These are phyloP conservation scores for Valencia hispanica DNA, from an alignment of 2,797 vertebrate genomes.

Conservation along the genomic window DNA sequence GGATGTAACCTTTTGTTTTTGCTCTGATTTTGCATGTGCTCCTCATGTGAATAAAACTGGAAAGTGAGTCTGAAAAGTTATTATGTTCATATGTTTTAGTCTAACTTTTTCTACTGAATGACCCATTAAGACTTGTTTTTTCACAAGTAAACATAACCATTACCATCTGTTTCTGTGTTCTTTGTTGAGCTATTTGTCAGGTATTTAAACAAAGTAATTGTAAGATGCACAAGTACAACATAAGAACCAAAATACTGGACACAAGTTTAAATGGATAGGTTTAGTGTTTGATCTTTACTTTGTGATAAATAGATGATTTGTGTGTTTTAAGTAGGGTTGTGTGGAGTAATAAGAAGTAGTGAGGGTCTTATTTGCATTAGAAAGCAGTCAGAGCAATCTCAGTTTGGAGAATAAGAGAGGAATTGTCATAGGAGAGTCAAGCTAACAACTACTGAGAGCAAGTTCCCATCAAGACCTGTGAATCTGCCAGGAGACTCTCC, in stretches of 20 bases:
- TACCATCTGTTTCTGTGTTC: not conserved
- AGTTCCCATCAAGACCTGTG: not conserved
- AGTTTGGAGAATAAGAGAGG: constrained; percentile 1
- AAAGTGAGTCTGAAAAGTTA: not conserved
- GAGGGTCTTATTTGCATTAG: not conserved
- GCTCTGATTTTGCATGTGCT: not conserved
- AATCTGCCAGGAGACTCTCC: not conserved
- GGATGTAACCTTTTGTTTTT: not conserved
- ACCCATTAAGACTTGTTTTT: not conserved
- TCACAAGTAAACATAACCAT: constrained; percentile 41
- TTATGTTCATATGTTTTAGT: not conserved
- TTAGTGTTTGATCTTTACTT: not conserved
- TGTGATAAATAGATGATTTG: not conserved
- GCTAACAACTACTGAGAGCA: not conserved
- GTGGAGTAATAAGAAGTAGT: not conserved
- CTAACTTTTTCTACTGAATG: not conserved
- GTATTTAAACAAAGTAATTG: not conserved
- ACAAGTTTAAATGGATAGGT: not conserved
- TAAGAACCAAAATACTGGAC: not conserved
- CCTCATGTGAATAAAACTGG: not conserved
- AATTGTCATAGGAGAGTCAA: not conserved
- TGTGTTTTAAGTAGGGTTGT: not conserved
- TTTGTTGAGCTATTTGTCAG: not conserved
- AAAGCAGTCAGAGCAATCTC: not conserved
- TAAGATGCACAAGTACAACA: not conserved